A percentile compares a stretch with the other conserved stretches of the same genome.
phyloP scores from a whole-genome alignment of 2,888 invertebrate genomes.

The Plebejus argus region DNA sequence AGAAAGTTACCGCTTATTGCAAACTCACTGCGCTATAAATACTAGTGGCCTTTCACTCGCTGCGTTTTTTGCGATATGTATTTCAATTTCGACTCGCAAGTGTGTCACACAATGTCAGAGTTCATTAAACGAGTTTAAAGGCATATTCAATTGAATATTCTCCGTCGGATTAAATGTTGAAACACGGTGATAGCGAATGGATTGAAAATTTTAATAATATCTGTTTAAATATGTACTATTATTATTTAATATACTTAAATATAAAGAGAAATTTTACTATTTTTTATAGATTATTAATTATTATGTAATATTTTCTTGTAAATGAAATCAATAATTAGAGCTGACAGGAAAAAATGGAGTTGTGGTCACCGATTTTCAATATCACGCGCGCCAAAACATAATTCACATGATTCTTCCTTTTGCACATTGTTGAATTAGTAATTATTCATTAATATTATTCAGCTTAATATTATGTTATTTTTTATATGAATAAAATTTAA shows the following conservation, averaged over 20 bases:
- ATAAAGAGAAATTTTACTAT: no score
- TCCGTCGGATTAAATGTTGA: not conserved
- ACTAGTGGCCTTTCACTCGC: conserved; percentile 37
- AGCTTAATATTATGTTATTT: not conserved
- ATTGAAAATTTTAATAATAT: not conserved
- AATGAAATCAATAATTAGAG: no score
- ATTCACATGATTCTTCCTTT: not conserved
- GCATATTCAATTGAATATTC: conserved; percentile 1
- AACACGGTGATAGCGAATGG: not conserved
- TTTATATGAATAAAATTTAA: not conserved
- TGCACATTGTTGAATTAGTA: no score
- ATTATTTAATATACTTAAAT: no score
- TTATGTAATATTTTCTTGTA: no score
- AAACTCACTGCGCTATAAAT: conserved; percentile 41
- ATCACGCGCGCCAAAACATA: not conserved
- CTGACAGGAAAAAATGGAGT: not conserved
- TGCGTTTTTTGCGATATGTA: conserved; percentile 1
- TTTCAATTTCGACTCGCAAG: conserved; percentile 13
- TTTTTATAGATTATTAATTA: no score
- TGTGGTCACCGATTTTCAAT: not conserved
- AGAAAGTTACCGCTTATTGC: conserved; percentile 56
- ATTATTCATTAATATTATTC: no score
- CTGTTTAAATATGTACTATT: no score
- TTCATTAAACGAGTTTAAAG: conserved; percentile 11
- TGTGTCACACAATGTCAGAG: conserved; percentile 15